Evolutionary conservation across 2,113 vertebrate genomes (phyloP), one percentile per base, ranked within the genome.

Genomic region (Eptesicus fuscus): DNA sequence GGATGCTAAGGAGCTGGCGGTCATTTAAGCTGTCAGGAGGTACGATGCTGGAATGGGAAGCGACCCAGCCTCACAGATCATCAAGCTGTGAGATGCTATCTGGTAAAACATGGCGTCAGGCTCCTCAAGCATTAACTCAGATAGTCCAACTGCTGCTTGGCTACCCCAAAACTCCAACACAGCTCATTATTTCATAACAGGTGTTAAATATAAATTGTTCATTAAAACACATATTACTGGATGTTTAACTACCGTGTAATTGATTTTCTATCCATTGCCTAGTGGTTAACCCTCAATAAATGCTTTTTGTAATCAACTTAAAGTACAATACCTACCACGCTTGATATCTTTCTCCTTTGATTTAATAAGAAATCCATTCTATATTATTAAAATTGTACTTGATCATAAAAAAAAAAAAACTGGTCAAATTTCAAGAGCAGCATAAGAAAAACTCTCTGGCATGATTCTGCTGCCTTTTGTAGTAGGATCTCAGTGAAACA

Each of bases 211-310:
- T 61, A 30, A 96, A 96, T 87, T 95, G 86, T 95, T 97, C 96
- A 96, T 93, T 96, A 97, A 93, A 96, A 96, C 79, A 97, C 78
- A 88, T 96, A 97, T 93, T 97, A 96, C 91, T 95, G 83, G 91
- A 96, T 95, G 97, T 89, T 96, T 96, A 95, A 96, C 88, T 96
- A 94, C 96, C 85, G 22, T 95, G 51, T 95, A 95, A 97, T 96
- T 96, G 95, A 96, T 96, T 96, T 91, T 88, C 69, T 95, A 90
- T 87, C 67, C 37, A 70, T 91, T 84, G 83, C 28, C 25, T 80
- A 91, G 51, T 80, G n/a, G 84, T 61, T 35, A 76, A 96, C 94
- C 84, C 95, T 97, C 96, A 83, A 42, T 88, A 98, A 96, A 53
- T 87, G 93, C 79, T 92, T 97, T 98, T 59, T 47, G 65, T 96